phyloP scores from a whole-genome alignment of 2,797 vertebrate species.

The Myotis pilosus region DNA sequence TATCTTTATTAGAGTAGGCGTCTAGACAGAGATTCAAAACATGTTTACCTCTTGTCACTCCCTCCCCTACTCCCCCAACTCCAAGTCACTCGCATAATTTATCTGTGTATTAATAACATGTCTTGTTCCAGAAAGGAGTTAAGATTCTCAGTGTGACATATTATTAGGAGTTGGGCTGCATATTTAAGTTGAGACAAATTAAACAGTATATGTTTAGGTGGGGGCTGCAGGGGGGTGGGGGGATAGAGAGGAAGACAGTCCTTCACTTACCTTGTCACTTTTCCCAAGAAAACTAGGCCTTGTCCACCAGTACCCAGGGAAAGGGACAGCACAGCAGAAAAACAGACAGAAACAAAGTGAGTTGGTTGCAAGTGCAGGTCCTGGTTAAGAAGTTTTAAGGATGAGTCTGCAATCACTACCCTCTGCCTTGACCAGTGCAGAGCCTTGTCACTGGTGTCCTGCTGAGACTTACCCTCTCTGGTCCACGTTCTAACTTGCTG shows the following conservation, averaged over 20 bases:
- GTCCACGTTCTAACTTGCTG: neutral
- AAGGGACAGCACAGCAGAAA: neutral
- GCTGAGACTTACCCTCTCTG: neutral
- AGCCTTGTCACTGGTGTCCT: neutral
- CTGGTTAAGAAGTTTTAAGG: neutral
- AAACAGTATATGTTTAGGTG: neutral
- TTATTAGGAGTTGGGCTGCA: neutral
- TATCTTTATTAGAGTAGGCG: neutral
- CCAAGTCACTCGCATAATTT: neutral
- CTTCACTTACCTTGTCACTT: neutral
- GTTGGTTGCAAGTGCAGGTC: neutral
- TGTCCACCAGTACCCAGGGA: neutral
- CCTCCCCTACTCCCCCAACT: neutral
- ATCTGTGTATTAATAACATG: slow-evolving; percentile 11
- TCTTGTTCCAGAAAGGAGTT: slow-evolving; percentile 49
- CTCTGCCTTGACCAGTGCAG: neutral
- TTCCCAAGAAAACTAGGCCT: neutral
- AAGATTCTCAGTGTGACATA: neutral
- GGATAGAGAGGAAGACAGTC: too few relatives aligned
- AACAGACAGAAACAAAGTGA: neutral
- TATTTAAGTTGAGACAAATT: slow-evolving; percentile 49
- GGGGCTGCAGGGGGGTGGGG: neutral
- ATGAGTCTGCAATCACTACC: neutral
- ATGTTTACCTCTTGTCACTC: neutral
- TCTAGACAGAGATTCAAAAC: neutral